Base-by-base conservation (phyloP, 2,113 vertebrate species). In the Cathartes aura region DNA sequence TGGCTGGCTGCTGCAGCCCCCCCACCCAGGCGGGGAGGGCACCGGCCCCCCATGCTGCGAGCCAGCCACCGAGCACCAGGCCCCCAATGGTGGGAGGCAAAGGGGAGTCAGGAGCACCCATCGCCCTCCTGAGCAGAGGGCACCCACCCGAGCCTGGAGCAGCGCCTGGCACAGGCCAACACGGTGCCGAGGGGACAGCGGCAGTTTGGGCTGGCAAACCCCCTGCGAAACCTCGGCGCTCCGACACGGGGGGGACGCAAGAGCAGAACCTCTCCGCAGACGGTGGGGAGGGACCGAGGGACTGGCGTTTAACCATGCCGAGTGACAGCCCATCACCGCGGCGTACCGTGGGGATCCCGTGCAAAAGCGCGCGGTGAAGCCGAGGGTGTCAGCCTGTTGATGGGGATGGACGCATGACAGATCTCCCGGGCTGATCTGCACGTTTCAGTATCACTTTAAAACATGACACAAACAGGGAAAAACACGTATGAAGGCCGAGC, bases 301-400 rank as follows among this genome's bases (percentile, higher is more conserved):
- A 34, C 23, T 2, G 0, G 23, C 4, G 2, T n/a, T 42, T 12
- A 20, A 13, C 21, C 15, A 12, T 5, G 11, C 36, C 5, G 23
- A 20, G 59, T 2, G 8, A 16, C 47, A 12, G 75, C 47, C 36
- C 47, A 2, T 24, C 29, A 10, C 48, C 15, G 12, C 8, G 6
- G 24, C 15, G 24, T 11, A 15, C 23, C 32, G 8, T 29, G 18
- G 30, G 30, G 36, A 27, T 7, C 22, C 30, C 12, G 5, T 14
- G 50, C 38, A 56, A 73, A 42, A 42, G 50, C 6, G 11, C 3
- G 5, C 6, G 20, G 36, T 18, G 1, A 80, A 32, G 38, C 32
- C 4, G 30, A 8, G 42, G 29, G 6, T 27, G 8, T 12, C 38
- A 7, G 24, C 38, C 48, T 43, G 26, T 8, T 7, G 26, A 38